Base-by-base conservation (phyloP, 1,140 invertebrate species). In the Cotesia typhae region DNA sequence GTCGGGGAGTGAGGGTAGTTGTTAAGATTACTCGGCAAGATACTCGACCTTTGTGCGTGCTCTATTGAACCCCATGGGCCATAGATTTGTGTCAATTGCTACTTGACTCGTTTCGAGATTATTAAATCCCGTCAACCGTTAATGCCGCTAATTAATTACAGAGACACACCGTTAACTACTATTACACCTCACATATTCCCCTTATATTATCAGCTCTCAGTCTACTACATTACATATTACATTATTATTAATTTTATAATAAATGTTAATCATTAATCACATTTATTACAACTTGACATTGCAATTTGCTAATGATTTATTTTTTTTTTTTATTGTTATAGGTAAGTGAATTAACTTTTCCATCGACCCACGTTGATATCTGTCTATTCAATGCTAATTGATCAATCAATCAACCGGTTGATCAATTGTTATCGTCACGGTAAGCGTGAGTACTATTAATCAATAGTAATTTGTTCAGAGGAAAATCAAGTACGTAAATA, bases 1-100 rank as follows among this genome's bases (percentile, higher is more conserved):
- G 36, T 74, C 71, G 53, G 10, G 41, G 6, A 47, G 5, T 47
- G 41, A 47, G 41, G 41, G 7, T 61, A 28, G 57, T 77, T 78
- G 78, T 79, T 80, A 75, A 79, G 76, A 79, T 79, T 74, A 73
- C 53, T 78, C 55, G 47, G 76, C 51, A 76, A 78, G 73, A 75
- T 79, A 69, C 71, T 73, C 72, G 70, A 72, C 69, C 73, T 71
- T 70, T 70, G 70, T 75, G 69, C 70, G 64, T 35, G 17, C 65
- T 53, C 67, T 57, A 69, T 60, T 38, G 51, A 67, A 67, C 66
- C 36, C 66, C 36, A 4, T 60, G 59, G 37, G 14, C 67, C 59
- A 51, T 61, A 57, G 57, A 70, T 60, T 60, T 57, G 41, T 70
- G 67, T 70, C 67, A 70, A 70, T 70, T 70, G 67, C 12, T 70